Evolutionary conservation across 2,113 vertebrate genomes (phyloP).

Genomic region (Bagarius yarrelli): DNA sequence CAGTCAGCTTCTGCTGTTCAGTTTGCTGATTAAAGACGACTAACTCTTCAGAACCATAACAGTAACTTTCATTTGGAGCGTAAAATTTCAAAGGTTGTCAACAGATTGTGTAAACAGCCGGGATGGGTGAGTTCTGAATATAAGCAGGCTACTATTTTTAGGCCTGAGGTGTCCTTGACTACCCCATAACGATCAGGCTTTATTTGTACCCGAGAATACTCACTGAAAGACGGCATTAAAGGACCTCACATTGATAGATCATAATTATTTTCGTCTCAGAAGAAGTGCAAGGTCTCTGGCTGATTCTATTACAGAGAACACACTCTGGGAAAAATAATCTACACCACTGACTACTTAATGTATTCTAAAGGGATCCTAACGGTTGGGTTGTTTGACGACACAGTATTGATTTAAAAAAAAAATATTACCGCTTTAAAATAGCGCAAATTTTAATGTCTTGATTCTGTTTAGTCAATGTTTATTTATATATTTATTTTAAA

Average conservation of each 20-base stretch:
- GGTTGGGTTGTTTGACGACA: neutral
- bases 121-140: conserved; percentile 4
- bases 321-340: neutral
- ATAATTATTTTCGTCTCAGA: neutral
- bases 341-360: neutral
- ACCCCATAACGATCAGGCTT: neutral
- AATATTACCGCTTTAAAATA: neutral
- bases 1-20: too few relatives aligned
- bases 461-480: neutral
- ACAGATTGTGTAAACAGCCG: neutral
- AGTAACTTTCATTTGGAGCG: neutral
- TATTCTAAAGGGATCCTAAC: too few relatives aligned
- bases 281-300: neutral
- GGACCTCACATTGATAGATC: neutral
- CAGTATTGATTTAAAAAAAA: neutral
- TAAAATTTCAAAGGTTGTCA: neutral
- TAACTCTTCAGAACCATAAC: neutral
- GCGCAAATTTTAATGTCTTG: neutral
- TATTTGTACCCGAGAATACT: neutral
- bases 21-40: neutral
- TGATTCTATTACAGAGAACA: neutral
- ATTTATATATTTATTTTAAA: neutral
- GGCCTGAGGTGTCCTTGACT: conserved; percentile 15
- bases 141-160: neutral
- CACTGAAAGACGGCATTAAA: neutral